Conservation (phyloP, 2,113 vertebrate species). For the Balaeniceps rex region DNA sequence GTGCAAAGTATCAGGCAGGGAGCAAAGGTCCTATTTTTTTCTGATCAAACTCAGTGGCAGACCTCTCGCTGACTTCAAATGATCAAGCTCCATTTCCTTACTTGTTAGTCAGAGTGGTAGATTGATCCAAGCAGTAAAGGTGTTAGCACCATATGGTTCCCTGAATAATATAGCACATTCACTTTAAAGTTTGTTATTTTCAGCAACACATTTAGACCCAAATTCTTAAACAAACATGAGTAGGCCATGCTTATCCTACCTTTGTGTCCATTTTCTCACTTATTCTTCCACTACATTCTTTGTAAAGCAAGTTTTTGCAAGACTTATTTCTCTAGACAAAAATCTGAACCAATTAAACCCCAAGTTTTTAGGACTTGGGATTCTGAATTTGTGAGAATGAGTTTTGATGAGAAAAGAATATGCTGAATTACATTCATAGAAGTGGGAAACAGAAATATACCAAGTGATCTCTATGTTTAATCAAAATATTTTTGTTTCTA, state of each 20-base stretch:
- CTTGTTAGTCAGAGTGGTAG: not conserved
- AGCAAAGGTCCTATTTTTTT: not conserved
- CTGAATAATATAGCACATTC: not conserved
- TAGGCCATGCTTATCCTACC: not conserved
- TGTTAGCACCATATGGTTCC: not conserved
- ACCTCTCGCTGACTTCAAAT: not conserved
- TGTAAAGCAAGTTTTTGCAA: not conserved
- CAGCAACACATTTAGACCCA: not conserved
- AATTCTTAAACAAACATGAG: not conserved
- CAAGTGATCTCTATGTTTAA: not conserved
- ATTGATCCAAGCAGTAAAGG: not conserved
- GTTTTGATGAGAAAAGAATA: not conserved
- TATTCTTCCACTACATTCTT: not conserved
- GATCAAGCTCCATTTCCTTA: not conserved
- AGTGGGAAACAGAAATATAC: not conserved
- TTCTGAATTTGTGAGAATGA: not conserved
- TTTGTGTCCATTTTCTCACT: not conserved
- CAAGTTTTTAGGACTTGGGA: not conserved
- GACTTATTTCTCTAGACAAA: not conserved
- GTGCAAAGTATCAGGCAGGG: not conserved
- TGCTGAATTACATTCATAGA: not conserved
- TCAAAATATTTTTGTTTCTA: not conserved
- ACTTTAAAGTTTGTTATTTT: not conserved
- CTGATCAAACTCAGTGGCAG: not conserved
- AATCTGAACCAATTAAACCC: not conserved